Base-by-base conservation (phyloP, 92 coral and sea anemone genomes). In the Parazoanthus darwini region DNA sequence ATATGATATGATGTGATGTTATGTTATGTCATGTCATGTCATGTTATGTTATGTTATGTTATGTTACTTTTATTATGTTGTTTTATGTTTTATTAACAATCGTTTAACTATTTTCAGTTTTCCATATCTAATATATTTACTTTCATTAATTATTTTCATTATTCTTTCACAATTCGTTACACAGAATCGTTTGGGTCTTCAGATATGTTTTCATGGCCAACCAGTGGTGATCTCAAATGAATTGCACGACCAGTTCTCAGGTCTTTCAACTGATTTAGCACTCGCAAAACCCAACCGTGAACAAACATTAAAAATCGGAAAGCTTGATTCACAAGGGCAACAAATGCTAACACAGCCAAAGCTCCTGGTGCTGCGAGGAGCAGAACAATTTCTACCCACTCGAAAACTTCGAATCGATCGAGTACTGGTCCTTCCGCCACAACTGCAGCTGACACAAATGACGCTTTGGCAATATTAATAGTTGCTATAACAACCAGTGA, bases 381-480 rank as follows among this genome's bases (percentile, higher is more conserved):
- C 33, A 79, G 4, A 22, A 1, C 76, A 23, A 90, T 56, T 25
- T 90, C 89, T 22, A 86, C 79, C 92, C 92, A 90, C 81, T 85
- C 56, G 15, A 90, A 10, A 13, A 65, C 75, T 5, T 78, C 79
- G 25, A 86, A 71, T 1, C 72, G 71, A 67, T 29, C 36, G 39
- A 10, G 50, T 33, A 0, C 58, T 0, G 86, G 89, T 13, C 89
- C 92, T n/a, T 67, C 37, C 16, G 92, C 86, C 2, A 77, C 89
- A 26, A 85, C 46, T 68, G 85, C 92, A 44, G 25, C 89, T 43
- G 92, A 85, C 23, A 90, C 58, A 43, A 76, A 70, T 1, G 76
- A 71, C 23, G 88, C 86, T n/a, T 85, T 78, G 10, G 89, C 89
- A 70, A 86, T 63, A 70, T 68, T 90, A 84, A 90, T 77, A 14